These are phyloP conservation scores for Yponomeuta cagnagella DNA, from an alignment of 2,888 invertebrate species.

Conservation along the genomic window DNA sequence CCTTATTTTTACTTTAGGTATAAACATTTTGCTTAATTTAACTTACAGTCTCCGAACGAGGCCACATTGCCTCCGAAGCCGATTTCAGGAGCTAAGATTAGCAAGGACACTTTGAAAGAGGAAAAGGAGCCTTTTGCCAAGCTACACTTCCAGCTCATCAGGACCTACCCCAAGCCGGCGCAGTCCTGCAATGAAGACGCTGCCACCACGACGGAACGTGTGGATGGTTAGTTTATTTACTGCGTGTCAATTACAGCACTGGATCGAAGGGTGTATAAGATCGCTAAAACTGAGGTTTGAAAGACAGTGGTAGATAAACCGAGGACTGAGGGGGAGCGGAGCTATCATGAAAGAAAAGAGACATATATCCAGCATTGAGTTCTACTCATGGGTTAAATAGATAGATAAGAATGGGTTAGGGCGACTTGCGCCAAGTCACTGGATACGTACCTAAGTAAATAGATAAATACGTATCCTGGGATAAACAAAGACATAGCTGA, in stretches of 20 bases:
- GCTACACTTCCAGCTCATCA: slow-evolving; percentile 43
- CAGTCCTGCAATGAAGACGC: slow-evolving; percentile 22
- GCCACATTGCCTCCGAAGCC: slow-evolving; percentile 58
- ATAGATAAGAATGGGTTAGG: no score
- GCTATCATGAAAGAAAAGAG: no score
- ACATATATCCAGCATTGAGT: no score
- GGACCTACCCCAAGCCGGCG: slow-evolving; percentile 44
- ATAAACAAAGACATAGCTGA: no score
- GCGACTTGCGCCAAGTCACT: no score
- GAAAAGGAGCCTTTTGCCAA: slow-evolving; percentile 53
- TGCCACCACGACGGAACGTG: background rate
- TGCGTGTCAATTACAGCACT: background rate
- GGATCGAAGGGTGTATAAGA: no score
- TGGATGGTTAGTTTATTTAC: background rate
- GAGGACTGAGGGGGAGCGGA: no score
- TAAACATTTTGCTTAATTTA: background rate
- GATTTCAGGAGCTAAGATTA: slow-evolving; percentile 40
- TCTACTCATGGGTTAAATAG: background rate
- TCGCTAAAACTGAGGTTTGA: no score
- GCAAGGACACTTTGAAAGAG: slow-evolving; percentile 31
- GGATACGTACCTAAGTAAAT: no score
- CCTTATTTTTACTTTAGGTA: background rate
- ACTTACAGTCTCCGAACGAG: slow-evolving; percentile 55
- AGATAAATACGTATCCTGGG: no score
- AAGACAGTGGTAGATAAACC: no score